Percentiles rank a stretch among this genome's conserved stretches.
Conservation (phyloP, 2,797 vertebrate species). For the Choloepus didactylus region DNA sequence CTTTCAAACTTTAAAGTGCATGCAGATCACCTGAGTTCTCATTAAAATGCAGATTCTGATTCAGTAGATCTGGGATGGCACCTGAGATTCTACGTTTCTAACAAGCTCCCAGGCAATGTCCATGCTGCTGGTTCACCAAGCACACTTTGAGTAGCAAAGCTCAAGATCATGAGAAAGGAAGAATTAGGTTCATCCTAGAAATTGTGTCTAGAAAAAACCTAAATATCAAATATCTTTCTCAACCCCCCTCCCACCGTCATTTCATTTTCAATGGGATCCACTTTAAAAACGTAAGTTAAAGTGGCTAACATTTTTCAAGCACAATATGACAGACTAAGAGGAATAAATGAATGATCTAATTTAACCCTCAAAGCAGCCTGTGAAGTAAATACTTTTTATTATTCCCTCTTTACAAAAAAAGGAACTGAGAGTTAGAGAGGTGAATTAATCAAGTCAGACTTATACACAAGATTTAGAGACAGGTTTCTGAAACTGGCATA, state of each 20-base stretch:
- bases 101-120: neutral
- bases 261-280: neutral
- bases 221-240: neutral
- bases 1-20: neutral
- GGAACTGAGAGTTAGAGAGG: neutral
- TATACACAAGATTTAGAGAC: neutral
- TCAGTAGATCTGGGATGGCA: neutral
- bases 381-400: neutral
- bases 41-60: neutral
- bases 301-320: neutral
- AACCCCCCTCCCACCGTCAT: neutral
- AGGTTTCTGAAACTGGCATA: neutral
- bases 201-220: neutral
- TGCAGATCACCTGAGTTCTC: neutral
- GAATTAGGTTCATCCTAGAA: neutral
- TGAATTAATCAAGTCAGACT: neutral
- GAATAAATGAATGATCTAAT: constrained; percentile 34
- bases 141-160: neutral
- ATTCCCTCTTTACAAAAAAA: neutral
- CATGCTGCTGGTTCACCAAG: neutral
- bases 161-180: neutral
- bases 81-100: neutral
- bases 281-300: neutral
- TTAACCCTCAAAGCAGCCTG: neutral
- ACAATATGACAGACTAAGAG: constrained; percentile 11